Base-by-base conservation (phyloP, 2,888 invertebrate genomes). In the Tenthredo scrophulariae region DNA sequence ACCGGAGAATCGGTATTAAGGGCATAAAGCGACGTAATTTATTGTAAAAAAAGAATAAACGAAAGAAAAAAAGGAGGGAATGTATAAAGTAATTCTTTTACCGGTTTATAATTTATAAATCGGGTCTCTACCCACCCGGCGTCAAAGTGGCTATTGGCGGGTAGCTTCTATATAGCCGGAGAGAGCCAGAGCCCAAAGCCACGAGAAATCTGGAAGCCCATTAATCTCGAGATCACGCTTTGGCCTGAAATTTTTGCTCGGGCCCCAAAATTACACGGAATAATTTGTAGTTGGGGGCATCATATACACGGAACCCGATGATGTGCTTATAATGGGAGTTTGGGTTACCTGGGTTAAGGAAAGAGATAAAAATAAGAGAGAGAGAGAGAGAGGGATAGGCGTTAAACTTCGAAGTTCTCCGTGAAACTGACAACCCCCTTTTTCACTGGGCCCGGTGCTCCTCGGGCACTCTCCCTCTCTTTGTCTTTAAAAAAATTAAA, bases 301-400 rank as follows among this genome's bases (percentile, higher is more conserved):
- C 77, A n/a, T 50, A 50, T n/a, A 54, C 77, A 43, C 62, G 80
- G 40, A 22, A n/a, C 46, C 33, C 46, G 70, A 70, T 92, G 92
- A 92, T 92, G 92, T 91, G 92, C 92, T 92, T 92, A 92, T 92
- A 92, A 92, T 92, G 91, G 91, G 91, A 89, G 90, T 90, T 91
- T 90, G 89, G 90, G 89, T 92, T 92, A 91, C 91, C 90, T 86
- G 37, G 43, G 72, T 70, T 43, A 9, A 74, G 43, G 5, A 40
- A 43, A 43, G 40, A 74, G 40, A 72, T 40, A 72, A 40, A n/a
- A 72, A n/a, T 13, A 22, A 37, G 18, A 18, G n/a, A n/a, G 15
- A 43, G 26, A 9, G 72, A 72, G 15, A 37, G 26, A 37, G 40
- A 43, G 37, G 43, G 22, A 72, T 37, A 43, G 22, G 72, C 72